Evolutionary conservation across 2,888 invertebrate genomes (phyloP), one percentile per base, ranked within the genome.

Genomic region (Cyclophora albipunctata): DNA sequence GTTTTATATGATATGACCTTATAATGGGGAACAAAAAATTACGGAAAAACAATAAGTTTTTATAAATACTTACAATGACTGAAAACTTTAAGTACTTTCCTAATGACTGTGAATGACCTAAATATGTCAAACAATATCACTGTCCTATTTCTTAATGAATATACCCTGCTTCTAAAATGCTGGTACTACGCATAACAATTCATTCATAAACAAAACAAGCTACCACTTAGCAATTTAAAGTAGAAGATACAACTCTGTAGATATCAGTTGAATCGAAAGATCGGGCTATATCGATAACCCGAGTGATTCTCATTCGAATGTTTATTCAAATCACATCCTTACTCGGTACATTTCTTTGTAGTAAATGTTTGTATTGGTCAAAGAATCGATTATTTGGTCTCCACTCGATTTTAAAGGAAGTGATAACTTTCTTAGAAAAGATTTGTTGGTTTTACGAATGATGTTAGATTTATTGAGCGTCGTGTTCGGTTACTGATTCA

Each of bases 281-380:
- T 43, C 33, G 34, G 34, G 33, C 5, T 5, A 5, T 42, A 42
- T 7, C 43, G 43, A 43, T 43, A 43, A 5, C n/a, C 7, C 43
- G 43, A 58, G 63, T 70, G 66, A 58, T 57, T 50, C 56, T 59
- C 62, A 51, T 49, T 53, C 52, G 56, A 64, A 73, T 76, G 72
- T 77, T 78, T 76, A 76, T 76, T 81, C 69, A 72, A 80, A 81
- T 78, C 79, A 75, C 73, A 71, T 73, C 71, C 66, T 63, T 58
- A 52, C 52, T 57, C 54, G 64, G 71, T 43, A 67, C 71, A 67
- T 63, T 67, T 73, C 71, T 73, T 71, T 72, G 66, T 59, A 59
- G 59, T 65, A 57, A 78, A 79, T 77, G 78, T 82, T 78, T 67
- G 66, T 73, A 59, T 63, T 69, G 70, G 74, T 71, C 70, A 76